Evolutionary conservation across 2,888 invertebrate genomes (phyloP).

Genomic region (Nemapogon koenigi): DNA sequence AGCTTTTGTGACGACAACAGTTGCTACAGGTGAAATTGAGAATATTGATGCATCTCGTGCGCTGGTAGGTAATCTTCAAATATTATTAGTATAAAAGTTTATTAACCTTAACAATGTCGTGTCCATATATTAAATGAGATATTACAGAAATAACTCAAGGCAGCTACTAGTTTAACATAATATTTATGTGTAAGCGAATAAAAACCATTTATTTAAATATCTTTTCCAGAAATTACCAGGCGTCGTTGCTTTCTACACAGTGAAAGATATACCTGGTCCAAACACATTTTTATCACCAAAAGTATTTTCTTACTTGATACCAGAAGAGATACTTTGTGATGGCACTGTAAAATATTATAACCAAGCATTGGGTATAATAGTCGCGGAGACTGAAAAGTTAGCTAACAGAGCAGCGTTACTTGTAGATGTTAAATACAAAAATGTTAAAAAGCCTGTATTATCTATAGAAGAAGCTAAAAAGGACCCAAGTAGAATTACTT

Average conservation of each 20-base stretch:
- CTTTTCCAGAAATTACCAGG: conserved; percentile 66
- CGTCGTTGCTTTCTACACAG: conserved; percentile 68
- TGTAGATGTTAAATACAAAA: conserved; percentile 63
- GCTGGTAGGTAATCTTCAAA: conserved; percentile 46
- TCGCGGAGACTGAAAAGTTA: conserved; percentile 62
- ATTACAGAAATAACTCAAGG: too few relatives aligned
- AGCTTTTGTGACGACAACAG: conserved; percentile 66
- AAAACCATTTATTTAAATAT: background rate
- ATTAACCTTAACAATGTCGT: too few relatives aligned
- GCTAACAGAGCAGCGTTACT: conserved; percentile 65
- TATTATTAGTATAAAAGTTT: too few relatives aligned
- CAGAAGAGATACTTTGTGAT: conserved; percentile 57
- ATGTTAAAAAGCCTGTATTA: conserved; percentile 34
- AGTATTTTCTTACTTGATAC: conserved; percentile 18
- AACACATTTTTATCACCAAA: conserved; percentile 58
- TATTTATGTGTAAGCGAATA: too few relatives aligned
- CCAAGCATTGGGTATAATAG: conserved; percentile 73
- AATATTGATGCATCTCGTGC: conserved; percentile 68
- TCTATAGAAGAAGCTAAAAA: conserved; percentile 31
- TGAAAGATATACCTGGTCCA: conserved; percentile 72
- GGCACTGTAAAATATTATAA: conserved; percentile 67
- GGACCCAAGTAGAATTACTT: conserved; percentile 28
- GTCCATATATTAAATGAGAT: background rate
- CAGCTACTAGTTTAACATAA: too few relatives aligned
- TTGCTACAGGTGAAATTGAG: conserved; percentile 63